phyloP scores from a whole-genome alignment of 2,113 vertebrate species.

The Lasiurus cinereus region DNA sequence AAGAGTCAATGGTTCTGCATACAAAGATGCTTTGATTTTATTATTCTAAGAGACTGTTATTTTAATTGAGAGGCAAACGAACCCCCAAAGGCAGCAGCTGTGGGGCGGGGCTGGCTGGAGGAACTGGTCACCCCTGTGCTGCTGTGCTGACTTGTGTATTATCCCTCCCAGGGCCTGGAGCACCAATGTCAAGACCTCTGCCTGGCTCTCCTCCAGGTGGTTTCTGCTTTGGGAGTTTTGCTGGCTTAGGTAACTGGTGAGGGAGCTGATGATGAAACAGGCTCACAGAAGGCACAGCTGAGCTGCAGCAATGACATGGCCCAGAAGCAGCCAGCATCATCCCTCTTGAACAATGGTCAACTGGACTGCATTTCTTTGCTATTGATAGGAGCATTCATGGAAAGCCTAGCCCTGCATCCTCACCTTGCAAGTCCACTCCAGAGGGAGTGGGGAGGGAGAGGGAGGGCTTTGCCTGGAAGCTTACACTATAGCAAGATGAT shows the following conservation, averaged over 20 bases:
- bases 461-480: not conserved
- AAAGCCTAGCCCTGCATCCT: no score
- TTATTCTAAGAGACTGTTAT: not conserved
- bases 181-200: not conserved
- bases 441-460: not conserved
- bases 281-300: not conserved
- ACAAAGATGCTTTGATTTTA: not conserved
- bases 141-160: accelerated
- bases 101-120: not conserved
- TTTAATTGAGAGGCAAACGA: not conserved
- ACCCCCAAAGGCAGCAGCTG: not conserved
- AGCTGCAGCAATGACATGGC: not conserved
- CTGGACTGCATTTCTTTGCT: not conserved
- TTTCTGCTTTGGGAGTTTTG: slow-evolving; percentile 55
- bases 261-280: not conserved
- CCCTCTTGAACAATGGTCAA: not conserved
- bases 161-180: not conserved
- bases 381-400: accelerated
- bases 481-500: not conserved
- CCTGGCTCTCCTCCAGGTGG: slow-evolving; percentile 59
- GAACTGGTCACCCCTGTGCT: not conserved
- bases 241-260: not conserved
- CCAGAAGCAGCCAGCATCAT: not conserved
- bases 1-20: not conserved
- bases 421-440: not conserved